Conservation (phyloP, 1,140 invertebrate genomes). For the Drosophila melanica region DNA sequence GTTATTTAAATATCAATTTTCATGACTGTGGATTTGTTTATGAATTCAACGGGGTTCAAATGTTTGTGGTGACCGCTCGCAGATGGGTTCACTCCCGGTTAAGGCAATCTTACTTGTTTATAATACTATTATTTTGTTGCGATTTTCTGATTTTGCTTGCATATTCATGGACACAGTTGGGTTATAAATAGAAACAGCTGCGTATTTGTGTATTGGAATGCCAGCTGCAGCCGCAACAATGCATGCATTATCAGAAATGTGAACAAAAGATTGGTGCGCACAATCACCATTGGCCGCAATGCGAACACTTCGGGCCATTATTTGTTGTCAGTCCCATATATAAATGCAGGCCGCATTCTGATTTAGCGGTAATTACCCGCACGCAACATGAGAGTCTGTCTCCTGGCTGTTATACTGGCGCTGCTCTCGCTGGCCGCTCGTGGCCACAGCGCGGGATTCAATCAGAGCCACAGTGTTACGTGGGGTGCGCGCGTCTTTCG, state of each 20-base stretch:
- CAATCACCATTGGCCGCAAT: neutral
- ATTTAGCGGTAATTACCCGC: neutral
- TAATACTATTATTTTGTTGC: neutral
- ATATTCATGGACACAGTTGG: constrained; percentile 12
- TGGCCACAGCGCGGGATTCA: constrained; percentile 20
- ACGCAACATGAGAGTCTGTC: constrained; percentile 47
- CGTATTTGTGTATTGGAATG: neutral
- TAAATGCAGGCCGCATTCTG: neutral
- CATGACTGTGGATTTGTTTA: too few relatives aligned
- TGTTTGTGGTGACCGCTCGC: too few relatives aligned
- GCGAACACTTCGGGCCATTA: constrained; percentile 3
- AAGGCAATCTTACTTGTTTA: neutral
- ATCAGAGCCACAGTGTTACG: constrained; percentile 66
- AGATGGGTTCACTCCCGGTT: too few relatives aligned
- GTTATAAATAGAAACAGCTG: constrained; percentile 30
- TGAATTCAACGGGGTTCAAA: too few relatives aligned
- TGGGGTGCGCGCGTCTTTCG: constrained; percentile 65
- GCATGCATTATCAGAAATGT: neutral
- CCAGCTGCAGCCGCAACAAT: constrained; percentile 2
- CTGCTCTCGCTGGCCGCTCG: constrained; percentile 29
- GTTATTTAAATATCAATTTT: too few relatives aligned
- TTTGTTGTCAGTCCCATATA: constrained; percentile 24
- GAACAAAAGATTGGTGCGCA: constrained; percentile 9
- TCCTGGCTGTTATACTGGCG: constrained; percentile 8
- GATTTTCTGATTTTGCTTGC: constrained; percentile 4